Conservation (phyloP, 2,113 vertebrate genomes). For the Upupa epops region DNA sequence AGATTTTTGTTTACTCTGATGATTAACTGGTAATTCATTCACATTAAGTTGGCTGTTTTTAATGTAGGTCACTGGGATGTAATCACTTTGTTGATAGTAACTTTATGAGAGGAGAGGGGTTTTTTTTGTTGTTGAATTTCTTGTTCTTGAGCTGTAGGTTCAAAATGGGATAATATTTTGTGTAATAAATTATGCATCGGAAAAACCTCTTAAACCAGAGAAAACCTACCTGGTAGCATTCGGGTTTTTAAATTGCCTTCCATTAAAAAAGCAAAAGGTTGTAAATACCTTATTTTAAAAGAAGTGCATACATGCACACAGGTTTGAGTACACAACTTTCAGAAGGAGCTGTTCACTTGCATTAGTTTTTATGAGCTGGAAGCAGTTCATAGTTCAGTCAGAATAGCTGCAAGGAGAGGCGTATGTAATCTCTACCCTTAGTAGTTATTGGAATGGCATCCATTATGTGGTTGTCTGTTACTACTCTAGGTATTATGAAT, state of each 20-base stretch:
- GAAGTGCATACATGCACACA: not conserved
- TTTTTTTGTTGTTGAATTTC: too few species aligned
- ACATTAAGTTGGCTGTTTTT: conserved; percentile 28
- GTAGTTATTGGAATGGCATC: not conserved
- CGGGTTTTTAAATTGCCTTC: not conserved
- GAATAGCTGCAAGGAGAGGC: not conserved
- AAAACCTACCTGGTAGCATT: not conserved
- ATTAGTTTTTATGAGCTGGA: not conserved
- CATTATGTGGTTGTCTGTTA: not conserved
- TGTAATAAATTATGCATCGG: not conserved
- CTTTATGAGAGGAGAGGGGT: not conserved
- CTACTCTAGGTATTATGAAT: not conserved
- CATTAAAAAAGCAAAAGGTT: not conserved
- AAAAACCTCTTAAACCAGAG: not conserved
- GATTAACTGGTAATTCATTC: conserved; percentile 45
- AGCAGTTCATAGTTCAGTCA: not conserved
- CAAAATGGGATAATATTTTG: not conserved
- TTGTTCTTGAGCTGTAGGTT: not conserved
- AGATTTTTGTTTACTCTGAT: conserved; percentile 56
- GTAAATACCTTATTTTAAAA: not conserved
- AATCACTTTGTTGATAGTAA: not conserved
- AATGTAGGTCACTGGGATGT: conserved; percentile 36
- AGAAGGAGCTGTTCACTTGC: not conserved
- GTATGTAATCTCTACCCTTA: not conserved
- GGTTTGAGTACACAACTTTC: not conserved